These are phyloP conservation scores for Botrylloides violaceus DNA, from an alignment of 23 tunicate species.

Conservation along the genomic window DNA sequence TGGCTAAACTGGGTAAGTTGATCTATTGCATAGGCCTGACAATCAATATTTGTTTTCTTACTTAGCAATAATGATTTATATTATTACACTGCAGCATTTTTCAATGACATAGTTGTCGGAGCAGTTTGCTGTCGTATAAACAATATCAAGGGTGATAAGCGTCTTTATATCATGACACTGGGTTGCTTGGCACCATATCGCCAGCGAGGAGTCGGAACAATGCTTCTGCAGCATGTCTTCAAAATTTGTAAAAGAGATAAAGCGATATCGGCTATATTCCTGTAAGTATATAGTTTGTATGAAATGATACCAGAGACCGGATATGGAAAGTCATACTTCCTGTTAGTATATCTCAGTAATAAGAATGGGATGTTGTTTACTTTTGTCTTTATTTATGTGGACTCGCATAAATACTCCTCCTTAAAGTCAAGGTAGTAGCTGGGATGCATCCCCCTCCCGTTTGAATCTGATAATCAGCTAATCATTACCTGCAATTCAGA, in stretches of 20 bases:
- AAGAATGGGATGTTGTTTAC: too few species aligned
- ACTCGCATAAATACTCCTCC: too few species aligned
- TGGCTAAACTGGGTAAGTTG: slow-evolving; percentile 68
- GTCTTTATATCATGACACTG: slow-evolving; percentile 94
- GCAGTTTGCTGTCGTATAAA: slow-evolving; percentile 94
- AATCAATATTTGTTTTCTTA: background rate
- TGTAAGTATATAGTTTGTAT: slow-evolving; percentile 20
- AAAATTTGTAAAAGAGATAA: slow-evolving; percentile 51
- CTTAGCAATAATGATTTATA: background rate
- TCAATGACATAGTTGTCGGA: slow-evolving; percentile 94
- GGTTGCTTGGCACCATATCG: slow-evolving; percentile 93
- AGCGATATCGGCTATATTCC: slow-evolving; percentile 46
- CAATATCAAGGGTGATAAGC: slow-evolving; percentile 34
- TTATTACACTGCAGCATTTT: slow-evolving; percentile 40
- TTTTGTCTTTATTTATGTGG: too few species aligned
- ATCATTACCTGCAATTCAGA: slow-evolving; percentile 11
- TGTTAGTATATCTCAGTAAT: too few species aligned
- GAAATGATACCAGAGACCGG: too few species aligned
- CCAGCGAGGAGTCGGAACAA: slow-evolving; percentile 79
- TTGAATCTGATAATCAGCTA: too few species aligned
- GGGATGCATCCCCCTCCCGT: too few species aligned
- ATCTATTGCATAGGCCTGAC: background rate
- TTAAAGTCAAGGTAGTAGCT: too few species aligned
- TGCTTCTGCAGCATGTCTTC: slow-evolving; percentile 74
- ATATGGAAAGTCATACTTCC: too few species aligned